These are phyloP conservation scores for Colius striatus DNA, from an alignment of 2,113 vertebrate genomes.

Conservation along the genomic window DNA sequence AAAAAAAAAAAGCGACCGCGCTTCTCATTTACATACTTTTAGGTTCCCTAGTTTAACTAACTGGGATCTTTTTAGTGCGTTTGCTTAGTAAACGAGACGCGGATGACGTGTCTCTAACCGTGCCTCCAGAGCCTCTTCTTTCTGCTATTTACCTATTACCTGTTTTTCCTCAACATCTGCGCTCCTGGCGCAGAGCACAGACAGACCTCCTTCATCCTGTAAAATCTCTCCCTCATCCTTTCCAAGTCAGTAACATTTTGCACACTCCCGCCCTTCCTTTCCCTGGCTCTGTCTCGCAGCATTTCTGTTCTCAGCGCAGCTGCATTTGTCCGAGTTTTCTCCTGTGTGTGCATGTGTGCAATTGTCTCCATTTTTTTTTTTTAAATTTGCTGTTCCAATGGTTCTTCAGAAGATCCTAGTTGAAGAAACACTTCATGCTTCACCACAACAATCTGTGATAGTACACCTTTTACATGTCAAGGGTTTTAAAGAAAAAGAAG, in stretches of 20 bases:
- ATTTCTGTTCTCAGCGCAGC: neutral
- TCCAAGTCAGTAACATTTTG: neutral
- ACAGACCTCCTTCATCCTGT: neutral
- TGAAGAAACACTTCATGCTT: neutral
- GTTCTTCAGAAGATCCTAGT: neutral
- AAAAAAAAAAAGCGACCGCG: constrained; percentile 20
- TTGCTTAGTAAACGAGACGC: constrained; percentile 41
- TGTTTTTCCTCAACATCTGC: neutral
- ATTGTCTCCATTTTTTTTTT: neutral
- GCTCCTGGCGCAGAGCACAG: neutral
- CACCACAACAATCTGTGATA: neutral
- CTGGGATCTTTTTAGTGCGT: neutral
- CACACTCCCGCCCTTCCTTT: neutral
- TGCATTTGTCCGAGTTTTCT: neutral
- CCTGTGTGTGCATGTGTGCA: neutral
- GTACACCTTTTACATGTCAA: neutral
- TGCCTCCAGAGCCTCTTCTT: neutral
- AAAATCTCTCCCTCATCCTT: neutral
- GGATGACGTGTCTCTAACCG: neutral
- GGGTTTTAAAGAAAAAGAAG: neutral
- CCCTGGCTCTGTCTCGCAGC: constrained; percentile 8
- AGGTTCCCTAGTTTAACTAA: constrained; percentile 40
- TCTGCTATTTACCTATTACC: neutral
- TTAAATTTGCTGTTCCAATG: constrained; percentile 1
- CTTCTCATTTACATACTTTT: constrained; percentile 11